Evolutionary conservation across 2,797 vertebrate genomes (phyloP).

Genomic region (Ptychobarbus kaznakovi): DNA sequence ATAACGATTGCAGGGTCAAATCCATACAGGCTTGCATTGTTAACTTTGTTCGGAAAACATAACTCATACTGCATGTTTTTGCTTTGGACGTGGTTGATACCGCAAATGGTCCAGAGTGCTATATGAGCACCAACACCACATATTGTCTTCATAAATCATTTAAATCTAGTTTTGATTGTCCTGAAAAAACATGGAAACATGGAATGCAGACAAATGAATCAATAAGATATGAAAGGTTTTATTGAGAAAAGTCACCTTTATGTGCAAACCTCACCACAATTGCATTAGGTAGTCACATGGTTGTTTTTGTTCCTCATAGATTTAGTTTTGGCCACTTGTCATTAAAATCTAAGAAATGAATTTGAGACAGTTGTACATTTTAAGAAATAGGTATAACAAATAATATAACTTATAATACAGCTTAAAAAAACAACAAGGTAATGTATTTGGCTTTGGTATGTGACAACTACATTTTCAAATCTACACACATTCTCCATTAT

Average conservation of each 20-base stretch:
- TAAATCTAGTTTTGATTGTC: neutral
- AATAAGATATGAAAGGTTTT: conserved; percentile 8
- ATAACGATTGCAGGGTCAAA: neutral
- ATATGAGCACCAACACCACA: neutral
- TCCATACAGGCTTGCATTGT: neutral
- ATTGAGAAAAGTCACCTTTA: conserved; percentile 33
- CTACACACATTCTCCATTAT: neutral
- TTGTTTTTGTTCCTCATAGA: neutral
- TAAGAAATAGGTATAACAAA: neutral
- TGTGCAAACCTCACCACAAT: conserved; percentile 41
- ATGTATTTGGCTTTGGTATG: conserved; percentile 38
- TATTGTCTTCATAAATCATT: neutral
- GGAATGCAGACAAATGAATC: neutral
- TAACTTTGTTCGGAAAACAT: neutral
- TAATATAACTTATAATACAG: conserved; percentile 18
- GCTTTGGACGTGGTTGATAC: neutral
- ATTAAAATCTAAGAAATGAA: neutral
- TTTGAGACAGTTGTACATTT: neutral
- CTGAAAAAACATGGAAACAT: neutral
- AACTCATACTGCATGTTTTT: neutral
- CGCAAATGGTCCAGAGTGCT: neutral
- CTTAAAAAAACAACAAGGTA: neutral
- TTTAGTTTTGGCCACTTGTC: neutral
- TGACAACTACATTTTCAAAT: conserved; percentile 13
- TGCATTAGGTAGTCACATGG: neutral